Percentiles rank a stretch among this genome's conserved stretches.
phyloP scores from a whole-genome alignment of 64 coral and sea anemone species.

The Stichodactyla mertensii region DNA sequence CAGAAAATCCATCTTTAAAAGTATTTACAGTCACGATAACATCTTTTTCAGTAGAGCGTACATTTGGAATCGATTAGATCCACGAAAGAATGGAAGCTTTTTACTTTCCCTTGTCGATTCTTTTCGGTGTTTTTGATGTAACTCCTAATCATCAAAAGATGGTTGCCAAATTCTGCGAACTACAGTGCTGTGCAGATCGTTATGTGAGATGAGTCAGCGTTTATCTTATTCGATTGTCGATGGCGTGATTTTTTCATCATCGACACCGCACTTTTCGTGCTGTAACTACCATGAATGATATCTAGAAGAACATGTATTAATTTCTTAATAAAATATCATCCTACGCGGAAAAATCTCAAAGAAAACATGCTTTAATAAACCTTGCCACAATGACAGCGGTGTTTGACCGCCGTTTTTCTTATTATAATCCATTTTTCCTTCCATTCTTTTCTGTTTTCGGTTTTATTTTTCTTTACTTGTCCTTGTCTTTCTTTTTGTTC shows the following conservation, averaged over 20 bases:
- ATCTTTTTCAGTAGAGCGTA: neutral
- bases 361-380: neutral
- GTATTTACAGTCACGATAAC: neutral
- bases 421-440: neutral
- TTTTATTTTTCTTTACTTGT: too few relatives aligned
- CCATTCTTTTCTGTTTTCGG: too few relatives aligned
- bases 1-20: neutral
- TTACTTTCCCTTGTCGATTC: neutral
- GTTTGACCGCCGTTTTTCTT: neutral
- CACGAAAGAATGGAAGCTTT: neutral
- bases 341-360: neutral
- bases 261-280: neutral
- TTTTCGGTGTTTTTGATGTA: neutral
- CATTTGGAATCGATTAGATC: neutral
- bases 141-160: too few relatives aligned
- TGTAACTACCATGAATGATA: neutral
- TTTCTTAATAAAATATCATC: neutral
- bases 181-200: too few relatives aligned
- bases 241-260: neutral
- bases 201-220: too few relatives aligned
- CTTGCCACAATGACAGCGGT: neutral
- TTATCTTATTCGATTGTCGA: too few relatives aligned
- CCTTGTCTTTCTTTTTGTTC: too few relatives aligned
- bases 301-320: neutral
- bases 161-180: too few relatives aligned